These are phyloP conservation scores for Pseudomyrmex pallidus DNA, from an alignment of 1,140 invertebrate genomes.

Conservation along the genomic window DNA sequence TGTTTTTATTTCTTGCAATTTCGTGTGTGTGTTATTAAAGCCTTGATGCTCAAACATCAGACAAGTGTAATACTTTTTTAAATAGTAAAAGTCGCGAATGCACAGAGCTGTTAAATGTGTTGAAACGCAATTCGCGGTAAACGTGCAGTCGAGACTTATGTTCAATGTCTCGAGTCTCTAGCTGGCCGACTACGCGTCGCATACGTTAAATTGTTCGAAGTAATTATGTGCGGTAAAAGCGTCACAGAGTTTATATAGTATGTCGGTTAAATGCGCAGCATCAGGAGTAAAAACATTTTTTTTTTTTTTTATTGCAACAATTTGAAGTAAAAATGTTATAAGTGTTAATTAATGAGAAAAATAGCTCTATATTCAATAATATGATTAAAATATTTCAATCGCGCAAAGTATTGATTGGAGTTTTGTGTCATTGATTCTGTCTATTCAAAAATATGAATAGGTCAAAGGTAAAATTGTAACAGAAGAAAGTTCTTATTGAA, in stretches of 20 bases:
- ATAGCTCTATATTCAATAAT: background rate
- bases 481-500: background rate
- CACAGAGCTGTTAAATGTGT: background rate
- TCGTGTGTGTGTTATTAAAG: too few species aligned
- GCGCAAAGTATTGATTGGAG: background rate
- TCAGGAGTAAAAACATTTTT: background rate
- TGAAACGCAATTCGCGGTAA: constrained; percentile 47
- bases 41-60: too few species aligned
- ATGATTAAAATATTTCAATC: background rate
- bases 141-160: constrained; percentile 16
- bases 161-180: constrained; percentile 37
- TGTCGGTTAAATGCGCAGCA: too few species aligned
- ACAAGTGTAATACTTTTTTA: background rate
- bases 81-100: background rate
- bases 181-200: background rate
- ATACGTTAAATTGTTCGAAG: background rate
- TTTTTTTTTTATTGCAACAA: background rate
- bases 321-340: background rate
- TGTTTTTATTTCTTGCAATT: too few species aligned
- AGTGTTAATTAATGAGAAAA: background rate
- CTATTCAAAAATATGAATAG: background rate
- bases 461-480: background rate
- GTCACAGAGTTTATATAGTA: background rate
- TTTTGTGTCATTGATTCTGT: background rate
- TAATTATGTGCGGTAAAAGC: background rate